Evolutionary conservation across 2,113 vertebrate species (phyloP).

Genomic region (Paraplagusia blochii): DNA sequence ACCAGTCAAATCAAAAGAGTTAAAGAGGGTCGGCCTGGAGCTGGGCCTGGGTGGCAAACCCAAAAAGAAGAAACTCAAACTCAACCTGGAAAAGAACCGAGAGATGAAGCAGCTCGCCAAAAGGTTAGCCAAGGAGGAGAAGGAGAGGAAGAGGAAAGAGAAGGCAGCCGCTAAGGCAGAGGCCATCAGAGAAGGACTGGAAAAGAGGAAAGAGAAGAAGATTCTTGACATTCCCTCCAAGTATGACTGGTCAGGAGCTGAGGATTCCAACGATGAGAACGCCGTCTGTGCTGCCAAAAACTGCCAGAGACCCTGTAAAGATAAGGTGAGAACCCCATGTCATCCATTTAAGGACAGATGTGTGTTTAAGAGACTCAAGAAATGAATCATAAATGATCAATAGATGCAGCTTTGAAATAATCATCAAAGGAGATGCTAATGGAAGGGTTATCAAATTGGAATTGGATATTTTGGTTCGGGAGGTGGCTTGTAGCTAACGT

Average conservation of each 20-base stretch:
- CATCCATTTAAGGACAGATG: too few species aligned
- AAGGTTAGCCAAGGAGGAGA: conserved; percentile 93
- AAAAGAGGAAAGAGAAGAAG: conserved; percentile 94
- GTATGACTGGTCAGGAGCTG: conserved; percentile 97
- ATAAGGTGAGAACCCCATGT: conserved; percentile 82
- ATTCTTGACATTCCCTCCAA: conserved; percentile 96
- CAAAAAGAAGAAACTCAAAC: conserved; percentile 97
- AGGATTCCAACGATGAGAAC: conserved; percentile 96
- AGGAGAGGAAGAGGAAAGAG: conserved; percentile 92
- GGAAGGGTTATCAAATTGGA: too few species aligned
- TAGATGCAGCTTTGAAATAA: conserved; percentile 9
- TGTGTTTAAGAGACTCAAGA: conserved; percentile 10
- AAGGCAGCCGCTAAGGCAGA: conserved; percentile 88
- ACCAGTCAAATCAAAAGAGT: conserved; percentile 85
- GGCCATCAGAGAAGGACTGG: conserved; percentile 82
- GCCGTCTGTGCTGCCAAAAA: conserved; percentile 94
- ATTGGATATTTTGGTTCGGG: too few species aligned
- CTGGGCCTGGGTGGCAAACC: conserved; percentile 83
- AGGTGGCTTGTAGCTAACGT: too few species aligned
- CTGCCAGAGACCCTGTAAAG: conserved; percentile 96
- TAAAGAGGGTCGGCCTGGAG: conserved; percentile 84
- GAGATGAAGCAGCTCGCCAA: conserved; percentile 96
- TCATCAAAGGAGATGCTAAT: too few species aligned
- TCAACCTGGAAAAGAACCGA: conserved; percentile 88
- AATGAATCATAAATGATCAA: conserved; percentile 43